Conservation (phyloP, 2,113 vertebrate species). For the Erpornis zantholeuca region DNA sequence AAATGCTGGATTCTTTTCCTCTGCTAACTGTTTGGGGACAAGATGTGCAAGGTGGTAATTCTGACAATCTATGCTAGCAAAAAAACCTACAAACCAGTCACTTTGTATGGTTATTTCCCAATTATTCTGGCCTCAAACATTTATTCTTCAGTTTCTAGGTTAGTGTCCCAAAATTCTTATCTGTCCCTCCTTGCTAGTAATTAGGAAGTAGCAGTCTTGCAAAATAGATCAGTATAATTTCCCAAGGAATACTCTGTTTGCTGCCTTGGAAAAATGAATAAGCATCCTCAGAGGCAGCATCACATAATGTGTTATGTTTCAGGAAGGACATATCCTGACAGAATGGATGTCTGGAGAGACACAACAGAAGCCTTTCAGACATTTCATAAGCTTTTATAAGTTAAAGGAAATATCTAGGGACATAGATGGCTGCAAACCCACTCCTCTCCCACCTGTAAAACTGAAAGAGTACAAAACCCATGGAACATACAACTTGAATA, state of each 20-base stretch:
- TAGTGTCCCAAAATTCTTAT: background rate
- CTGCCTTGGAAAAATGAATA: background rate
- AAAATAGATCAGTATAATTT: background rate
- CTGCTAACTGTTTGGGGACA: background rate
- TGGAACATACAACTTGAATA: background rate
- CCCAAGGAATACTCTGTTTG: background rate
- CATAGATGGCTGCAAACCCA: background rate
- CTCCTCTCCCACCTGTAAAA: fast-evolving
- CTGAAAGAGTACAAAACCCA: background rate
- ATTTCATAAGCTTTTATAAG: background rate
- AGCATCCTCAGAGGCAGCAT: background rate
- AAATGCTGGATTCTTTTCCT: background rate
- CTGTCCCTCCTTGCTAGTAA: background rate
- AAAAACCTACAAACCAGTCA: background rate
- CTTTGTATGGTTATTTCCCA: background rate
- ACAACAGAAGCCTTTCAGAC: background rate
- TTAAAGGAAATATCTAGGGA: background rate
- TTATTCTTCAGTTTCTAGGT: background rate
- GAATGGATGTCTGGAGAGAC: background rate
- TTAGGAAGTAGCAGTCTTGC: background rate
- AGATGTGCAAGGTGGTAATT: background rate
- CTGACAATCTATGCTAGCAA: background rate
- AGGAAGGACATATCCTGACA: background rate
- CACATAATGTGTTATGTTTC: background rate
- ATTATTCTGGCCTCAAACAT: background rate